Base-by-base conservation (phyloP, 2,888 invertebrate genomes). In the Patella ulyssiponensis region DNA sequence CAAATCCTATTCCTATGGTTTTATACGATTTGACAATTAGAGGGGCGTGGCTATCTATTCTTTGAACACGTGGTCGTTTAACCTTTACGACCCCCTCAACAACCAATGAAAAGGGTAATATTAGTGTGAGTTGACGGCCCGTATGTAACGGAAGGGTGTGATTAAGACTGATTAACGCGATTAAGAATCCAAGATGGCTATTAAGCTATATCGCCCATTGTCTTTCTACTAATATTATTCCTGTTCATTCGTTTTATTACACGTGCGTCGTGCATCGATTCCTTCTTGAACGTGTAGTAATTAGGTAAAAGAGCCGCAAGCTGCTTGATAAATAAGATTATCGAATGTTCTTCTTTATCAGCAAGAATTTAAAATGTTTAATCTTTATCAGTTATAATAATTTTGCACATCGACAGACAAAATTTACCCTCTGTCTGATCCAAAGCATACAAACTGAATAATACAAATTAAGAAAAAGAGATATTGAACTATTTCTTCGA, bases 381-480 rank as follows among this genome's bases (percentile, higher is more conserved):
- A 44, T 44, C 44, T 44, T 44, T 44, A 44, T 44, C 44, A 44
- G 44, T 44, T 23, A 64, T 23, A 64, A 64, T 11, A 64, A 64
- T 64, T 64, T 64, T 64, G 14, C 64, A 64, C 12, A 20, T 64
- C 64, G 64, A 12, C 64, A 64, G 64, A 64, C 64, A 64, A 64
- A 64, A 64, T 64, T 64, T 64, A 64, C 15, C 11, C 5, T 64
- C 11, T 12, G 64, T 44, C 44, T 44, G 44, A 44, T 44, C 44
- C 44, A 44, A 44, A 44, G 7, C 44, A 44, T 44, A 44, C 7
- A 44, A 44, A 44, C 44, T 44, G 44, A 44, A 44, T 44, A 44
- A 44, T 44, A 44, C 44, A 44, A 33, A 44, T 44, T 33, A 9
- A 44, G 1, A 44, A 44, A 44, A 7, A 9, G 44, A 44, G 9